Evolutionary conservation across 2,113 vertebrate genomes (phyloP).

Genomic region (Ailuropoda melanoleuca): DNA sequence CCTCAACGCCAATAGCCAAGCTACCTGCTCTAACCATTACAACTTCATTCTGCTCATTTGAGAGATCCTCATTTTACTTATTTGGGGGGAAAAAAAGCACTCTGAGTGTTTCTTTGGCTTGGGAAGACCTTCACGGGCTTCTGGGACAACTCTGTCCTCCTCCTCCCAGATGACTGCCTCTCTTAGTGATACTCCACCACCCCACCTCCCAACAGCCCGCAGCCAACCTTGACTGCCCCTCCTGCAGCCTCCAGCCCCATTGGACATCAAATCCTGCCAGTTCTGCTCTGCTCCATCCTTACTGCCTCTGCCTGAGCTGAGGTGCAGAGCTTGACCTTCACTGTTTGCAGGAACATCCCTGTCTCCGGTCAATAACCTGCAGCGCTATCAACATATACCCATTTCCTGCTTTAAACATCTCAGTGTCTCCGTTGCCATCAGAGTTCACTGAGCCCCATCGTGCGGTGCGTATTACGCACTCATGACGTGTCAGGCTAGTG

Average conservation of each 20-base stretch:
- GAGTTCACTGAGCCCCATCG: not conserved
- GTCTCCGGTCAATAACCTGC: not conserved
- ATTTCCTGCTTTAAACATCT: not conserved
- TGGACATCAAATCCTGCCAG: not conserved
- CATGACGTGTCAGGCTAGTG: not conserved
- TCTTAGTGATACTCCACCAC: no score
- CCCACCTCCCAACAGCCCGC: not conserved
- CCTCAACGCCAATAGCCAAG: not conserved
- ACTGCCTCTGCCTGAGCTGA: not conserved
- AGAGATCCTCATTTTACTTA: not conserved
- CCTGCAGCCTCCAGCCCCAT: not conserved
- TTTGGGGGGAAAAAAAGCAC: not conserved
- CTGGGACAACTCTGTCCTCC: not conserved
- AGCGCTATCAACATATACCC: not conserved
- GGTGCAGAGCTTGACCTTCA: not conserved
- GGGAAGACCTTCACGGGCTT: not conserved
- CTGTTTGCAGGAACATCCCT: not conserved
- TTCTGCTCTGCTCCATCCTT: not conserved
- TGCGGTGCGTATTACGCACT: rapidly evolving
- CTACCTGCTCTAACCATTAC: not conserved
- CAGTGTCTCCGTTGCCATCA: not conserved
- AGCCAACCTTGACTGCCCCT: not conserved
- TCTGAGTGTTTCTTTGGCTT: not conserved
- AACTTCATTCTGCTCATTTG: not conserved
- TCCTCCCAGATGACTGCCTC: not conserved